Base-by-base conservation (phyloP, 2,113 vertebrate genomes). In the Meriones unguiculatus region DNA sequence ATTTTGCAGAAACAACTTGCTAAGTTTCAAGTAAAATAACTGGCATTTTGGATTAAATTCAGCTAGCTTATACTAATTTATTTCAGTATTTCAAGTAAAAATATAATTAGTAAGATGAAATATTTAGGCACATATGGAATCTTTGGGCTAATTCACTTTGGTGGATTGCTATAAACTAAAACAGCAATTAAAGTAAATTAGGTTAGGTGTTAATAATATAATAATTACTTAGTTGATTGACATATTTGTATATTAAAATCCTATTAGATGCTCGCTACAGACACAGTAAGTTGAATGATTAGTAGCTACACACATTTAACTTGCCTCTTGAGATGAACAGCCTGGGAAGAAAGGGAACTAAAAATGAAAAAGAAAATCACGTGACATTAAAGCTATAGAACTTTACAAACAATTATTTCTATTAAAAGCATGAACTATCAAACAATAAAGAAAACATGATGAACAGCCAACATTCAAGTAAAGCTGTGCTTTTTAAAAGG, bases 261-360 rank as follows among this genome's bases (percentile, higher is more conserved):
- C 24, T 96, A 97, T 97, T 98, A 98, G 97, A 88, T 93, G 97
- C 95, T 91, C 95, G 91, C 94, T 98, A 98, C 59, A 97, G 96
- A 93, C 46, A 96, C 62, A 90, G 67, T 93, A 97, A 97, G 92
- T 78, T 93, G 89, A 98, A 11, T 97, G 78, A 96, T 98, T 98
- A 98, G 96, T 97, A 98, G 95, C 97, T 96, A 98, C 54, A 98
- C 87, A 97, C 89, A 97, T 94, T 95, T 98, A 97, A 99, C 99
- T 99, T 99, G 99, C 99, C 99, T 99, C 99, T 99, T 98, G 99
- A 99, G 97, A 98, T 98, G 99, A 99, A 99, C 98, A 99, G 98
- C 98, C 98, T 99, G 72, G 99, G 99, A 98, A 98, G 98, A 98
- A 99, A 99, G 98, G 98, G 98, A 97, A 98, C 98, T 99, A 99